A percentile compares a stretch with the other conserved stretches of the same genome.
Evolutionary conservation across 1,140 invertebrate genomes (phyloP).

Genomic region (Sitophilus oryzae): DNA sequence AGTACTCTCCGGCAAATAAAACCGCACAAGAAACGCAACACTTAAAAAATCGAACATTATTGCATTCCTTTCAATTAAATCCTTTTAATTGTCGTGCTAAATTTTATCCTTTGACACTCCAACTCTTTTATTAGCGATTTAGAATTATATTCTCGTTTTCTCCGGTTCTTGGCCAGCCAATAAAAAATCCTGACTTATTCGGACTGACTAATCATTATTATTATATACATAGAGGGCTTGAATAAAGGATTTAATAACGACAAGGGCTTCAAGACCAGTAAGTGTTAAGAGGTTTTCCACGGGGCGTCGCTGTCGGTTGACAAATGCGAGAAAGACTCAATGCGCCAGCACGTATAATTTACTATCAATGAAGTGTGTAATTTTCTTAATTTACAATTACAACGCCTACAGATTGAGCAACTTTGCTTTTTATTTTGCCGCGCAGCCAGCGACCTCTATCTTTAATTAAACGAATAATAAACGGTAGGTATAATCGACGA

Average conservation of each 20-base stretch:
- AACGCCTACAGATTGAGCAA: not conserved
- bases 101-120: conserved; percentile 14
- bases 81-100: conserved; percentile 9
- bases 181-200: no score
- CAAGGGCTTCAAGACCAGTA: not conserved
- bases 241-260: no score
- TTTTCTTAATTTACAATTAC: not conserved
- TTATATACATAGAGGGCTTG: no score
- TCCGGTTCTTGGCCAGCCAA: no score
- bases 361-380: not conserved
- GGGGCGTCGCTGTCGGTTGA: no score
- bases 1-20: not conserved
- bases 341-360: conserved; percentile 2
- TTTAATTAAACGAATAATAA: conserved; percentile 1
- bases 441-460: conserved; percentile 7
- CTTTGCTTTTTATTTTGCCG: not conserved
- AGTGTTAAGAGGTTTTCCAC: no score
- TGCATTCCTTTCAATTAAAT: conserved; percentile 22
- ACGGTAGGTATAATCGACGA: not conserved
- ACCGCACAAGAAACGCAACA: conserved; percentile 16
- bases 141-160: no score
- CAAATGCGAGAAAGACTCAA: conserved; percentile 1
- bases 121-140: not conserved
- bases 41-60: conserved; percentile 17
- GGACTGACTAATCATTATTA: no score